These are phyloP conservation scores for Callimorpha dominula DNA, from an alignment of 2,888 invertebrate species.

Conservation along the genomic window DNA sequence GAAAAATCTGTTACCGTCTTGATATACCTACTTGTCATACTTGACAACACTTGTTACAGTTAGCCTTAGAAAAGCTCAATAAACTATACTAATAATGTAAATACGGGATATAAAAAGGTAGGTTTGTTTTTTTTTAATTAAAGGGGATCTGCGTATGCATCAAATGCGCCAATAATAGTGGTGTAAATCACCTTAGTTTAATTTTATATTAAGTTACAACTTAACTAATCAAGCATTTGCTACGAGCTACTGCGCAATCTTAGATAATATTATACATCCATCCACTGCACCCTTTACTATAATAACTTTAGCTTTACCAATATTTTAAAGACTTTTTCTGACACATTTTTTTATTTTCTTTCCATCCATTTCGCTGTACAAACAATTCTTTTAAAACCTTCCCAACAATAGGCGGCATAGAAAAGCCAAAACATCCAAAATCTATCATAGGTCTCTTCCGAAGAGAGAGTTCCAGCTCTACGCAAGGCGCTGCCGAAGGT, in stretches of 20 bases:
- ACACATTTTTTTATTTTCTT: constrained; percentile 67
- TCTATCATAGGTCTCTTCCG: constrained; percentile 96
- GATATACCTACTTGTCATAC: too few species aligned
- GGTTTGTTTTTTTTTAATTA: too few species aligned
- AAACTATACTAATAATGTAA: too few species aligned
- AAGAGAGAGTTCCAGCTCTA: constrained; percentile 92
- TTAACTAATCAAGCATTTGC: neutral
- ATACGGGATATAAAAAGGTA: too few species aligned
- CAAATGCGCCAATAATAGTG: too few species aligned
- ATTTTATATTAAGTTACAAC: neutral
- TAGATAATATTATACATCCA: neutral
- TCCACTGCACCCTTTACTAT: constrained; percentile 34
- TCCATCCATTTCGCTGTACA: constrained; percentile 61
- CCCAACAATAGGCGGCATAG: constrained; percentile 90
- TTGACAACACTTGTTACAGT: too few species aligned
- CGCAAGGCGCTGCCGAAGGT: constrained; percentile 85
- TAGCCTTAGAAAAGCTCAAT: too few species aligned
- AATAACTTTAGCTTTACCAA: constrained; percentile 44
- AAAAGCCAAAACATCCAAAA: constrained; percentile 94
- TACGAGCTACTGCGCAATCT: neutral
- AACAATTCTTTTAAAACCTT: constrained; percentile 56
- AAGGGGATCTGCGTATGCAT: too few species aligned
- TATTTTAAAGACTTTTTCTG: constrained; percentile 61
- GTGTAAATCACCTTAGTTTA: too few species aligned
- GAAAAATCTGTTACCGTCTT: too few species aligned